These are phyloP conservation scores for Clanis bilineata DNA, from an alignment of 2,888 invertebrate genomes.

Conservation along the genomic window DNA sequence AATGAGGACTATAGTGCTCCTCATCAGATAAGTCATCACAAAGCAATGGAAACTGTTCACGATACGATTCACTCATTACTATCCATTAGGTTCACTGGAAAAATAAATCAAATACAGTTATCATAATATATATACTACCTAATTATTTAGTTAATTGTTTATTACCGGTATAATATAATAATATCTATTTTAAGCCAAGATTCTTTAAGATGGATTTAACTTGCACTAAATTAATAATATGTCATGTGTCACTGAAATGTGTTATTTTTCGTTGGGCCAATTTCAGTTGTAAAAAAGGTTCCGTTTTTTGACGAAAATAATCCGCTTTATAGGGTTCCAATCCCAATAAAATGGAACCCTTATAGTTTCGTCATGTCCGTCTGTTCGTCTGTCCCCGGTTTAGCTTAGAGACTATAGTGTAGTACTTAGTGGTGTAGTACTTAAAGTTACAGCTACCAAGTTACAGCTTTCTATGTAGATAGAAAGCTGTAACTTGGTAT, in stretches of 20 bases:
- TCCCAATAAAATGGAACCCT: too few species aligned
- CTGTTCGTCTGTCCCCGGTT: too few species aligned
- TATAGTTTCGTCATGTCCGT: too few species aligned
- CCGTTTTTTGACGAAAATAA: too few species aligned
- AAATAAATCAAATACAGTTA: background rate
- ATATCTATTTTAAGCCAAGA: background rate
- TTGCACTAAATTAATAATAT: background rate
- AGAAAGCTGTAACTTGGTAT: too few species aligned
- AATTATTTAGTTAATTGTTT: background rate
- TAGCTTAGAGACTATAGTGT: too few species aligned
- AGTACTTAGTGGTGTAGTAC: too few species aligned
- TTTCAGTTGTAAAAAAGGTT: too few species aligned
- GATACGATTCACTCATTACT: slow-evolving; percentile 62
- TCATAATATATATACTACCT: background rate
- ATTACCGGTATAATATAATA: background rate
- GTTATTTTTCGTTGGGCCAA: background rate
- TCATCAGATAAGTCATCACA: slow-evolving; percentile 63
- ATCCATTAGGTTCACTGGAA: slow-evolving; percentile 44
- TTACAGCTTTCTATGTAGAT: too few species aligned
- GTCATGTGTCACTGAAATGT: background rate
- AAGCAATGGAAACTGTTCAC: slow-evolving; percentile 64
- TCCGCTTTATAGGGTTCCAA: too few species aligned
- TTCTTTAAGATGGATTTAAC: background rate
- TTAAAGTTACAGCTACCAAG: too few species aligned
- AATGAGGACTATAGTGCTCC: slow-evolving; percentile 48